Evolutionary conservation across 2,888 invertebrate genomes (phyloP).

Genomic region (Neoaliturus tenellus): DNA sequence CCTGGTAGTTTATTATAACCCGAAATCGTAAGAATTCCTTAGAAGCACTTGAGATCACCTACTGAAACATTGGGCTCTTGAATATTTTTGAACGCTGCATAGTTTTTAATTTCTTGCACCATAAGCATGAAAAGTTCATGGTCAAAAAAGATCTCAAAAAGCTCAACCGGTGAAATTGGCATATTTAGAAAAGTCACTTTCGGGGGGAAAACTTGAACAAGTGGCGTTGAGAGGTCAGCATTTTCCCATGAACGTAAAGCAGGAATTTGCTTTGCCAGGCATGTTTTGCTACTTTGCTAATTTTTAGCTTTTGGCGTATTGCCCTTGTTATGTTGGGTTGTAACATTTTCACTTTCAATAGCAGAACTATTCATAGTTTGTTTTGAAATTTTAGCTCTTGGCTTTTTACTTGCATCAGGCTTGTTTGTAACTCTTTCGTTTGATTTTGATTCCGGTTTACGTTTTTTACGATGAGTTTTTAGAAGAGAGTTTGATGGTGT

Average conservation of each 20-base stretch:
- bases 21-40: conserved; percentile 62
- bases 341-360: background rate
- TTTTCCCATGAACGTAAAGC: conserved; percentile 34
- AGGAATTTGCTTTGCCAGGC: background rate
- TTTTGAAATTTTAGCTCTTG: background rate
- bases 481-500: conserved; percentile 10
- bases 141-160: conserved; percentile 51
- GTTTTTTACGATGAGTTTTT: conserved; percentile 2
- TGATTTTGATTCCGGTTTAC: background rate
- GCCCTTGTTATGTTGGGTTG: background rate
- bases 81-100: conserved; percentile 51
- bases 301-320: too few species aligned
- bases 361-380: background rate
- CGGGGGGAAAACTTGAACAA: conserved; percentile 25
- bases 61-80: conserved; percentile 48
- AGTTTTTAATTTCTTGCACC: conserved; percentile 37
- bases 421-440: background rate
- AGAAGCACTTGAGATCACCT: conserved; percentile 56
- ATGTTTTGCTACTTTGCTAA: background rate
- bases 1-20: conserved; percentile 63
- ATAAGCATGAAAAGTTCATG: conserved; percentile 45
- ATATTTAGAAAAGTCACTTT: conserved; percentile 48
- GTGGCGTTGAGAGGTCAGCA: conserved; percentile 26
- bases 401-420: background rate
- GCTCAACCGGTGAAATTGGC: conserved; percentile 50